Base-by-base conservation (phyloP, 2,113 vertebrate species). In the Polypterus bichir region DNA sequence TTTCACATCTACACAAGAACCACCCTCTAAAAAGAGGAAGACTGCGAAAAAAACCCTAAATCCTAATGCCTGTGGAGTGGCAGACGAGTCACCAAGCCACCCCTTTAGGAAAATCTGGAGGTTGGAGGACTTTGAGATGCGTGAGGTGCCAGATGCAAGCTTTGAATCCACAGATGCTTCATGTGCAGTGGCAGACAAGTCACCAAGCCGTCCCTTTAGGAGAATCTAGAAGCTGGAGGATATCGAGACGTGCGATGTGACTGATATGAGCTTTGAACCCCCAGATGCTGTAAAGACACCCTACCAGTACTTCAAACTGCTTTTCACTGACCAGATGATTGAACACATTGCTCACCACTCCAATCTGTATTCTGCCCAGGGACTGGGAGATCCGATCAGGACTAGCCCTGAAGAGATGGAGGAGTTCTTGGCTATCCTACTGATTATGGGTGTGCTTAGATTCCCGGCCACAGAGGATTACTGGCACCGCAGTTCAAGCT, bases 291-390 rank as follows among this genome's bases (percentile, higher is more conserved):
- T 68, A 51, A 60, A 66, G 27, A 58, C 59, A 66, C 61, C 61
- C 48, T 73, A 66, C 6, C 67, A 66, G 56, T 68, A 69, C 60
- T 63, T 62, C 44, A 58, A 48, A 61, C 64, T 7, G 11, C 54
- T 64, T 5, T 59, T 68, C 45, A 64, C 66, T 46, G 62, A 65
- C 11, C 5, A 65, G 48, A 68, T 65, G 54, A 62, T 61, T 54
- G 63, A 67, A 66, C 65, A 68, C 49, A 71, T 68, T 47, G 46
- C 46, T 56, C 9, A 65, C 4, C 52, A 68, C 5, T 66, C 65
- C 9, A 68, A 69, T 57, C 60, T 71, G 2, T 68, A 71, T 62
- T 66, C 64, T 60, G 63, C 67, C 44, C 64, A 68, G 7, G 27
- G 63, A 57, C n/a, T 62, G 10, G 60, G 62, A 44, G 64, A 70